A percentile compares a stretch with the other conserved stretches of the same genome.
phyloP scores from a whole-genome alignment of 92 coral and sea anemone species.

The Palythoa heliodiscus region DNA sequence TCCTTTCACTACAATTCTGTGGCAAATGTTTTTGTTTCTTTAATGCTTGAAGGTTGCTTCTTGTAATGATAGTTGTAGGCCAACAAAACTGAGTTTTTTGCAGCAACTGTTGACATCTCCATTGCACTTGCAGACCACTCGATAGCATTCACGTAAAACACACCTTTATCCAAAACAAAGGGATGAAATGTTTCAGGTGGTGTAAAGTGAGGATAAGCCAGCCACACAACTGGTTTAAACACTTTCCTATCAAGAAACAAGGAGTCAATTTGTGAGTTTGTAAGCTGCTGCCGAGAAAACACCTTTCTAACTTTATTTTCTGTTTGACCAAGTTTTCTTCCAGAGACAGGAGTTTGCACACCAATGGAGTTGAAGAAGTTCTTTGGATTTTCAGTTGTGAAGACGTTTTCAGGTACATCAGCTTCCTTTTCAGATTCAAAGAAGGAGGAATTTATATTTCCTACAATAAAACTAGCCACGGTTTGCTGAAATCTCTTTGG shows the following conservation, averaged over 20 bases:
- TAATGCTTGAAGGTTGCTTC: not conserved
- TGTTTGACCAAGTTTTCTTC: slow-evolving; percentile 44
- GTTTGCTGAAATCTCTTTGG: slow-evolving; percentile 88
- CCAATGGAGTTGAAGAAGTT: slow-evolving; percentile 89
- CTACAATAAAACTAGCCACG: slow-evolving; percentile 80
- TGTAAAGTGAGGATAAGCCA: slow-evolving; percentile 85
- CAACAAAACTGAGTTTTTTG: slow-evolving; percentile 85
- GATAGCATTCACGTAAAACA: slow-evolving; percentile 92
- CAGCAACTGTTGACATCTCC: slow-evolving; percentile 96
- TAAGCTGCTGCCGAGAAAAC: slow-evolving; percentile 78
- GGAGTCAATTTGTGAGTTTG: slow-evolving; percentile 53
- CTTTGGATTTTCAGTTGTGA: slow-evolving; percentile 79
- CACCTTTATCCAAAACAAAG: slow-evolving; percentile 91
- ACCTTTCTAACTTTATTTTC: slow-evolving; percentile 69
- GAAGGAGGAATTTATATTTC: slow-evolving; percentile 65
- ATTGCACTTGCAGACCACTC: slow-evolving; percentile 97
- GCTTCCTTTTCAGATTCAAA: slow-evolving; percentile 57
- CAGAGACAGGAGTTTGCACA: slow-evolving; percentile 66
- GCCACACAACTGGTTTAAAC: slow-evolving; percentile 63
- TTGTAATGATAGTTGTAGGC: slow-evolving; percentile 64
- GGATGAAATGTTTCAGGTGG: slow-evolving; percentile 86
- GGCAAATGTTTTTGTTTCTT: not conserved
- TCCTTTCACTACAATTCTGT: slow-evolving; percentile 48
- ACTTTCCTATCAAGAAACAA: slow-evolving; percentile 60
- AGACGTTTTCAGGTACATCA: slow-evolving; percentile 70